A percentile compares a stretch with the other conserved stretches of the same genome.
These are phyloP conservation scores for Ptycholaimellus sp. DNA, from an alignment of 2,888 invertebrate genomes.

Conservation along the genomic window DNA sequence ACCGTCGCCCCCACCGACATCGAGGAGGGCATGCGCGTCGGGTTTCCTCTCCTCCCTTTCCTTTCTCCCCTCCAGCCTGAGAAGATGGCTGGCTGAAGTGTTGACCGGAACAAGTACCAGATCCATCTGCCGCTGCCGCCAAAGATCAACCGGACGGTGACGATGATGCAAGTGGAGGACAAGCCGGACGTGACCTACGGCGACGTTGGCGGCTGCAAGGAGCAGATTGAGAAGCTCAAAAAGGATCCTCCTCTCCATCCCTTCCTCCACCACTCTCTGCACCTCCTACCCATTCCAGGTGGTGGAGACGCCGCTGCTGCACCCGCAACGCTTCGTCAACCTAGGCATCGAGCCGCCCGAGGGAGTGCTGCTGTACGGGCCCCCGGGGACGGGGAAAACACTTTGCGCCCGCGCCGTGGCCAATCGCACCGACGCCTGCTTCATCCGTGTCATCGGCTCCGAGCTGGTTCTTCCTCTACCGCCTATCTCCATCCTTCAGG, in stretches of 20 bases:
- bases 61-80: no score
- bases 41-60: constrained; percentile 25
- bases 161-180: constrained; percentile 99
- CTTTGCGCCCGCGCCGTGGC: constrained; percentile 93
- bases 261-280: no score
- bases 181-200: constrained; percentile 99
- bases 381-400: constrained; percentile 95
- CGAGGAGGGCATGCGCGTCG: constrained; percentile 70
- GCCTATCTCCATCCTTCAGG: no score
- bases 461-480: no score
- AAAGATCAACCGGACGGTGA: constrained; percentile 97
- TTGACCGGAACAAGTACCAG: constrained; percentile 97
- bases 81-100: no score
- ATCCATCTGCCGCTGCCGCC: constrained; percentile 97
- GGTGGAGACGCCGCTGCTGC: constrained; percentile 83
- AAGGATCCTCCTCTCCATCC: no score
- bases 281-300: no score
- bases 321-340: constrained; percentile 94
- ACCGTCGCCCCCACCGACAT: constrained; percentile 96
- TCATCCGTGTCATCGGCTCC: constrained; percentile 88
- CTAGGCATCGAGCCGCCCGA: constrained; percentile 97
- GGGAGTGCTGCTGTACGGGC: constrained; percentile 85
- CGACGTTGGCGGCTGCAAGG: constrained; percentile 97
- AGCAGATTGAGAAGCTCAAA: constrained; percentile 89
- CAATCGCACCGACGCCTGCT: constrained; percentile 95